Conservation (phyloP, 2,888 invertebrate genomes). For the Lissocephala sabroskyi region DNA sequence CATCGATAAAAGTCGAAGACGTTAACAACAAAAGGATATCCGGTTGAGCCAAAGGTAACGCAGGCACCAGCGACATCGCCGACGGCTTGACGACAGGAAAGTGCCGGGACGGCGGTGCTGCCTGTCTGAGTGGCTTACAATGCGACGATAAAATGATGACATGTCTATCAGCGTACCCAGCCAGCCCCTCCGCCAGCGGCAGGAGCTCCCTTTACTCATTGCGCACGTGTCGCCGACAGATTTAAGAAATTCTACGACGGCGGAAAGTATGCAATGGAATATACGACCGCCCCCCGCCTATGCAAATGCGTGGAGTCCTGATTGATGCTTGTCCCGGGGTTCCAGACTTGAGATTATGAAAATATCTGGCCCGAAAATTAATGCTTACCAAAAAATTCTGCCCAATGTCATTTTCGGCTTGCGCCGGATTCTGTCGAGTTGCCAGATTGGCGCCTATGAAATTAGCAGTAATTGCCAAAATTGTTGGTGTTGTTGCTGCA, state of each 20-base stretch:
- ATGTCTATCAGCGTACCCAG: conserved; percentile 2
- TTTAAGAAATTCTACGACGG: conserved; percentile 1
- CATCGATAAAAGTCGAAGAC: conserved; percentile 59
- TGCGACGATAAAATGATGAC: conserved; percentile 6
- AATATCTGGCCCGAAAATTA: too few relatives aligned
- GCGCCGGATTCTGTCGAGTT: too few relatives aligned
- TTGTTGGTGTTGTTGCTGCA: too few relatives aligned
- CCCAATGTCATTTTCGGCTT: too few relatives aligned
- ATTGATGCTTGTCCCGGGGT: neutral
- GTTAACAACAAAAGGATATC: conserved; percentile 61
- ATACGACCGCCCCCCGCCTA: conserved; percentile 2
- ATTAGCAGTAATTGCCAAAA: too few relatives aligned
- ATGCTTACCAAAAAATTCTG: too few relatives aligned
- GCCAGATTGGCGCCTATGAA: too few relatives aligned
- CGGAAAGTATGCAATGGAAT: conserved; percentile 19
- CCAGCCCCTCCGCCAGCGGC: too few relatives aligned
- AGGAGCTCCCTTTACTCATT: too few relatives aligned
- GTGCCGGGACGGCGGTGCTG: neutral
- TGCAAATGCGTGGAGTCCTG: neutral
- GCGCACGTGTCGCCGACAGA: conserved; percentile 3
- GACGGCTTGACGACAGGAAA: conserved; percentile 16
- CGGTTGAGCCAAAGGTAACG: conserved; percentile 24
- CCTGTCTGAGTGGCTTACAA: neutral
- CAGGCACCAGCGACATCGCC: neutral
- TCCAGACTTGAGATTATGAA: too few relatives aligned